Evolutionary conservation across 2,888 invertebrate genomes (phyloP).

Genomic region (Conus canariensis): DNA sequence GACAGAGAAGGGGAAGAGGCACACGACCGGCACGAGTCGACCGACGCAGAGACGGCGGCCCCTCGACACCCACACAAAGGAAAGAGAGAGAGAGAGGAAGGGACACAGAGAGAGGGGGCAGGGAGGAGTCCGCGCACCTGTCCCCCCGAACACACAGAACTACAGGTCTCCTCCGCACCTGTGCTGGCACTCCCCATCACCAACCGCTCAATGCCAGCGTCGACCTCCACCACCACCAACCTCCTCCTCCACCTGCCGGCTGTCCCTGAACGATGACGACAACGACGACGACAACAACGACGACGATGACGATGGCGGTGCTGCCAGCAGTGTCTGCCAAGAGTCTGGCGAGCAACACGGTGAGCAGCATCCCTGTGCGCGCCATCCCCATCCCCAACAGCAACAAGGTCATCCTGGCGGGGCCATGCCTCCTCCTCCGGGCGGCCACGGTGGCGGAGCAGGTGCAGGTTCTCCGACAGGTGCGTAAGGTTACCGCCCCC

Average conservation of each 20-base stretch:
- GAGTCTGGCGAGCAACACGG: conserved; percentile 20
- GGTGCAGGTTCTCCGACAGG: conserved; percentile 62
- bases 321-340: not conserved
- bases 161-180: not conserved
- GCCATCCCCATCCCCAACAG: conserved; percentile 55
- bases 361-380: conserved; percentile 50
- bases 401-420: conserved; percentile 57
- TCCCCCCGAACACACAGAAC: not conserved
- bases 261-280: not conserved
- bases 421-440: conserved; percentile 67
- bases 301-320: not conserved
- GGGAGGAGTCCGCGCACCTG: not conserved
- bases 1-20: not conserved
- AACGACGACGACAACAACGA: conserved; percentile 19
- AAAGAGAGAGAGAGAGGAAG: not conserved
- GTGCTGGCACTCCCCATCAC: too few relatives aligned
- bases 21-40: conserved; percentile 43
- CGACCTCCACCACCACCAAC: not conserved
- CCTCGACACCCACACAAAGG: not conserved
- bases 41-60: not conserved
- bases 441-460: conserved; percentile 70
- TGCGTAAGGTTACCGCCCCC: conserved; percentile 28
- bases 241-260: not conserved
- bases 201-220: too few relatives aligned
- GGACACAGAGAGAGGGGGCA: not conserved